phyloP scores from a whole-genome alignment of 2,888 invertebrate species.

The Endomychus coccineus region DNA sequence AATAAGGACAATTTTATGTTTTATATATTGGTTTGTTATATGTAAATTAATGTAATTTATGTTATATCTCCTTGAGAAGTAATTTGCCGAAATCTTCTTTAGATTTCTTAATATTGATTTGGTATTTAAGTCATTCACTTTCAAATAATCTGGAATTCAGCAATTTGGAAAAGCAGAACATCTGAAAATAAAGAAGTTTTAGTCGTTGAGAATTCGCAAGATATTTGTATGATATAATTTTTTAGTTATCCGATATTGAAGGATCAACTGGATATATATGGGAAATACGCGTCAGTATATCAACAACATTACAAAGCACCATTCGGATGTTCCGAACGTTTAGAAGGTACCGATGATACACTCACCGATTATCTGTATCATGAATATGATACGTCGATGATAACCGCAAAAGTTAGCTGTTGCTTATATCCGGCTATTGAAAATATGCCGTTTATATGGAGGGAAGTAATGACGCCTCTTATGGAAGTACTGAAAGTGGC shows the following conservation, averaged over 20 bases:
- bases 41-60: too few relatives aligned
- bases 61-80: too few relatives aligned
- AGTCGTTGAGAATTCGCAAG: too few relatives aligned
- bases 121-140: too few relatives aligned
- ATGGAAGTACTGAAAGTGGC: conserved; percentile 55
- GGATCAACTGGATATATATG: conserved; percentile 39
- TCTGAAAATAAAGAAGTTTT: too few relatives aligned
- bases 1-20: too few relatives aligned
- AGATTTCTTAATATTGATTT: too few relatives aligned
- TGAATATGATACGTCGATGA: conserved; percentile 57
- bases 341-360: conserved; percentile 42
- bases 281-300: conserved; percentile 41
- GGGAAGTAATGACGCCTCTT: conserved; percentile 56
- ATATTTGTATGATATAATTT: conserved; percentile 14
- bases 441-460: conserved; percentile 65
- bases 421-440: conserved; percentile 71
- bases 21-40: too few relatives aligned
- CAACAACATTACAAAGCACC: conserved; percentile 14
- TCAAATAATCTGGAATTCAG: too few relatives aligned
- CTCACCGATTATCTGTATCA: conserved; percentile 55
- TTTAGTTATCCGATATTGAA: conserved; percentile 35
- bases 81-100: too few relatives aligned
- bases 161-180: too few relatives aligned
- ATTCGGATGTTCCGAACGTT: conserved; percentile 41
- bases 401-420: conserved; percentile 69